Evolutionary conservation across 2,113 vertebrate species (phyloP).

Genomic region (Paracanthobrama guichenoti): DNA sequence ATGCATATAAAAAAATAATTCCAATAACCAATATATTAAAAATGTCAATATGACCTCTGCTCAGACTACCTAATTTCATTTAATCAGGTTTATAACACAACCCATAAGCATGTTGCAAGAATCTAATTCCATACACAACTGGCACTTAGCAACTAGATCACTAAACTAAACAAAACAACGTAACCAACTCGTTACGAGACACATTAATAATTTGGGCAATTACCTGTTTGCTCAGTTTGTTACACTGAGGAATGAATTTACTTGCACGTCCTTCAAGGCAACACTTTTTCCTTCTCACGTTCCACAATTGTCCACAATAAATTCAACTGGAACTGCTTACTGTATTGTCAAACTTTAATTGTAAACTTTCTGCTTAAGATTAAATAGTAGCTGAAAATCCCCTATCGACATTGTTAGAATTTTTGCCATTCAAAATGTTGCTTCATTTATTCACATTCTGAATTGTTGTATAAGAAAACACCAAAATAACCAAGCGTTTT

Average conservation of each 20-base stretch:
- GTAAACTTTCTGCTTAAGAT: not conserved
- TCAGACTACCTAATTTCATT: not conserved
- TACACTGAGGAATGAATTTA: not conserved
- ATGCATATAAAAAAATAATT: not conserved
- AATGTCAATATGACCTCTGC: not conserved
- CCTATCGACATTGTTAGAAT: not conserved
- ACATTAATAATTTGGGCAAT: not conserved
- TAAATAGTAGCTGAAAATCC: not conserved
- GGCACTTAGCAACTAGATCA: slow-evolving; percentile 29
- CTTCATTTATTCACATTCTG: not conserved
- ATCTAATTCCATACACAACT: slow-evolving; percentile 6
- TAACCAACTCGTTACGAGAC: too few relatives aligned
- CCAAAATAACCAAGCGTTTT: not conserved
- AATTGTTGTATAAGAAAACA: not conserved
- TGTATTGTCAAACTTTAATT: not conserved
- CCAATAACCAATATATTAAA: not conserved
- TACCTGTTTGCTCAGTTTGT: not conserved
- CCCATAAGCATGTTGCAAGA: not conserved
- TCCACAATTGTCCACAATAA: too few relatives aligned
- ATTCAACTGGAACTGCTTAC: not conserved
- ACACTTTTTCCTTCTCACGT: not conserved
- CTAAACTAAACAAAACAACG: slow-evolving; percentile 4
- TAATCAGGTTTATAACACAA: not conserved
- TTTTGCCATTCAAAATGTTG: not conserved
- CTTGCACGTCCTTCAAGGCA: not conserved